Evolutionary conservation across 2,113 vertebrate genomes (phyloP), one percentile per base, ranked within the genome.

Genomic region (Strix uralensis): DNA sequence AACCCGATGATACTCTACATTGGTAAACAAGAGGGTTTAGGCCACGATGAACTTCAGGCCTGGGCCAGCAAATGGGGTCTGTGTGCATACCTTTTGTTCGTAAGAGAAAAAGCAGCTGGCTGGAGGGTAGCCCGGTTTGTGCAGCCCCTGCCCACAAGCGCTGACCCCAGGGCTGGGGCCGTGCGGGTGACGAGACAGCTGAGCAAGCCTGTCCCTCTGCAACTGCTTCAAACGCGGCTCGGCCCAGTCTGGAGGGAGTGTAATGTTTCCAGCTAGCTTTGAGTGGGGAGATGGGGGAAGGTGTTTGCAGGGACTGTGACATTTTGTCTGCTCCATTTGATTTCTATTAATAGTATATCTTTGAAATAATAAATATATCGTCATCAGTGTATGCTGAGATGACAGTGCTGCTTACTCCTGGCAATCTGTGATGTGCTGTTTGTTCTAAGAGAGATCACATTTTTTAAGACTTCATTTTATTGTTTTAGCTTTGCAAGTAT

Each of bases 1-100:
- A 55, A 52, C 16, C 23, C 0, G 0, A 1, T n/a, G 59, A 34
- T 72, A 18, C 16, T 88, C 42, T 46, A 2, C 10, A 5, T 6
- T 59, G 32, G 44, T 7, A 29, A 83, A 18, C 22, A 34, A 34
- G 27, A 91, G 27, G 51, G 13, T 81, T 84, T 91, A 85, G 61
- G 51, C 46, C 74, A 72, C n/a, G 80, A 49, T 0, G 0, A 54
- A 22, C 42, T 42, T 57, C 29, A 77, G 49, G 27, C 63, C 25
- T 51, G 63, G 77, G 40, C 29, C 42, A 59, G 71, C 29, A 63
- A 23, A 63, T 30, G 44, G 30, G 44, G 2, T 42, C 59, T 74
- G 54, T 44, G 25, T 23, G 19, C 25, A 2, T 21, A 54, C 34
- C 51, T 81, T 86, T 84, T 81, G 58, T 77, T 78, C 42, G 49